These are phyloP conservation scores for Littorina saxatilis DNA, from an alignment of 1,140 invertebrate species.

Conservation along the genomic window DNA sequence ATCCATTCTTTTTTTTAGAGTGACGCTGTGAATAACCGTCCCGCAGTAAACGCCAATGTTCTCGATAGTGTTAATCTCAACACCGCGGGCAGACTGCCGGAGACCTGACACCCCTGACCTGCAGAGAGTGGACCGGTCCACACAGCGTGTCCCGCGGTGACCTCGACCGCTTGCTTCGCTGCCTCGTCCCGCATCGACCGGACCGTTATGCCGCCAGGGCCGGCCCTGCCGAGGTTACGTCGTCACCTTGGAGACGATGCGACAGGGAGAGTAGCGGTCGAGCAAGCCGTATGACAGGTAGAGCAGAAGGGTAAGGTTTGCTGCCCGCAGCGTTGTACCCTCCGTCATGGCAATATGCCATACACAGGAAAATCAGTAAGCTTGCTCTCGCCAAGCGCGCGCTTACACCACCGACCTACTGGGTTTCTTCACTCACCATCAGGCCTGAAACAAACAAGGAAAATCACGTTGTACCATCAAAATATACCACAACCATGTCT, in stretches of 20 bases:
- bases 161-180: not conserved
- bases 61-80: not conserved
- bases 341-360: constrained; percentile 71
- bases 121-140: not conserved
- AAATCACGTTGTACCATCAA: too few species aligned
- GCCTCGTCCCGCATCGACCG: not conserved
- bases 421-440: not conserved
- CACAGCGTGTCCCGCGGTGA: not conserved
- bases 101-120: not conserved
- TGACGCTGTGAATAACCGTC: constrained; percentile 22
- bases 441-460: not conserved
- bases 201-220: too few species aligned
- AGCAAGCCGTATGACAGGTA: constrained; percentile 34
- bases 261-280: not conserved
- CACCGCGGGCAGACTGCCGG: too few species aligned
- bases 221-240: not conserved
- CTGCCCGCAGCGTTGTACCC: constrained; percentile 33
- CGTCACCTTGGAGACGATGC: not conserved
- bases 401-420: constrained; percentile 68
- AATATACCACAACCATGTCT: too few species aligned
- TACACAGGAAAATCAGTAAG: constrained; percentile 65
- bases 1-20: too few species aligned
- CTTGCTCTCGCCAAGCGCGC: constrained; percentile 43
- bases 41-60: constrained; percentile 24
- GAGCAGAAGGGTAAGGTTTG: not conserved